Evolutionary conservation across 2,888 invertebrate genomes (phyloP).

Genomic region (Thyatira batis): DNA sequence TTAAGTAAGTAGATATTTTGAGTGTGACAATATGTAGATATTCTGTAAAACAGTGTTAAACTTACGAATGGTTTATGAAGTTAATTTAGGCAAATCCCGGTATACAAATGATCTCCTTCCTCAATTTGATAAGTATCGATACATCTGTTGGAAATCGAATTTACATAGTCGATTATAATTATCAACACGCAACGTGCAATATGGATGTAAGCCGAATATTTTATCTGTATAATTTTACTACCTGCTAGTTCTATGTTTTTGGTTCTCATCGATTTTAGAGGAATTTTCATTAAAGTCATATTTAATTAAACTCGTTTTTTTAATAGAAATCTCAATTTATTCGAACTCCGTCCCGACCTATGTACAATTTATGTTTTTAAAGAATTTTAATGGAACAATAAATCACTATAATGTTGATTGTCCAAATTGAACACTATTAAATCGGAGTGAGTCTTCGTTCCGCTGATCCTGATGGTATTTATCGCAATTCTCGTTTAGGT

Average conservation of each 20-base stretch:
- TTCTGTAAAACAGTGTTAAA: no score
- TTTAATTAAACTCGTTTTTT: no score
- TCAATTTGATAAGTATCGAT: constrained; percentile 13
- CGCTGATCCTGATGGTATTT: not conserved
- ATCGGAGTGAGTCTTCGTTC: constrained; percentile 1
- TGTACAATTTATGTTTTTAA: no score
- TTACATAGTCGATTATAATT: constrained; percentile 43
- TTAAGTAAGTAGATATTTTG: no score
- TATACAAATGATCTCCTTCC: not conserved
- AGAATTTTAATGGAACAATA: constrained; percentile 16
- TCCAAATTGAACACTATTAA: constrained; percentile 23
- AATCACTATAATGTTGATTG: constrained; percentile 28
- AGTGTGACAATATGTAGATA: no score
- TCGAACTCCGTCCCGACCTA: no score
- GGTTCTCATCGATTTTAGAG: no score
- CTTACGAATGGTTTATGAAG: not conserved
- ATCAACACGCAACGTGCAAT: constrained; percentile 37
- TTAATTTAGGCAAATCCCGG: not conserved
- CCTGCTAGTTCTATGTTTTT: no score
- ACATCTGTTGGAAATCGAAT: constrained; percentile 32
- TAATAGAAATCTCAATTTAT: no score
- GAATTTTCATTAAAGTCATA: not conserved
- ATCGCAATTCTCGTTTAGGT: not conserved
- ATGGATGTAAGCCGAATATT: constrained; percentile 28
- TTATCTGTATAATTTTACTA: constrained; percentile 1